phyloP scores from a whole-genome alignment of 2,113 vertebrate genomes.

The Nycticryphes semicollaris region DNA sequence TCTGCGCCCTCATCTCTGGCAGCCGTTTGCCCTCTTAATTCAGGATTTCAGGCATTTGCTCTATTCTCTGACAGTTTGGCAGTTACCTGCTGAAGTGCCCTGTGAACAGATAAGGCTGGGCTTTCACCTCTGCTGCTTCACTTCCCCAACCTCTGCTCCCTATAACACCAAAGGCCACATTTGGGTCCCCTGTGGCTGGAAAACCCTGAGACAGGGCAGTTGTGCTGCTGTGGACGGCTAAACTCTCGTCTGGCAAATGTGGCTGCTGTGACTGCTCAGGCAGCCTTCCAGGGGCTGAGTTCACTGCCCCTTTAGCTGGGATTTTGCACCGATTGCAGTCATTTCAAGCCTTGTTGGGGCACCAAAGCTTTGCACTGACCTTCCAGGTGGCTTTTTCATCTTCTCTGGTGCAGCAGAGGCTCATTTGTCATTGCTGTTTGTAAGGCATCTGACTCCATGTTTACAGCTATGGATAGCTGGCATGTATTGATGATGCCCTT shows the following conservation, averaged over 20 bases:
- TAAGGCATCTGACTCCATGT: background rate
- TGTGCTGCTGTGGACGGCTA: background rate
- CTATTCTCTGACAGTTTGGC: background rate
- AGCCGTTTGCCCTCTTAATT: background rate
- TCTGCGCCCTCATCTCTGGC: background rate
- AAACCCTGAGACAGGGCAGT: background rate
- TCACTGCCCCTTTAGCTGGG: background rate
- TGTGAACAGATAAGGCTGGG: background rate
- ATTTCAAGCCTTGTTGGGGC: background rate
- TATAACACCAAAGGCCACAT: background rate
- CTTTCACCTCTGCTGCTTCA: background rate
- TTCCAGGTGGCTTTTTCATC: background rate
- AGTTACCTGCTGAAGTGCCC: no score
- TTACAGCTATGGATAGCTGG: background rate
- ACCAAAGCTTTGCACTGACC: background rate
- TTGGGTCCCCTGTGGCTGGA: background rate
- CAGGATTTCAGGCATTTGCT: background rate
- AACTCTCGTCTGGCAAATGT: background rate
- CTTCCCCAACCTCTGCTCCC: background rate
- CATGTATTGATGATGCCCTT: background rate
- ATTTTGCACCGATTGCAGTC: background rate
- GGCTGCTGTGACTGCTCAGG: background rate
- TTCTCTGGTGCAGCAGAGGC: background rate
- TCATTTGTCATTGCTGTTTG: background rate
- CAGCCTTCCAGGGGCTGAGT: background rate